Evolutionary conservation across 1,140 invertebrate species (phyloP), one percentile per base, ranked within the genome.

Genomic region (Asobara japonica): DNA sequence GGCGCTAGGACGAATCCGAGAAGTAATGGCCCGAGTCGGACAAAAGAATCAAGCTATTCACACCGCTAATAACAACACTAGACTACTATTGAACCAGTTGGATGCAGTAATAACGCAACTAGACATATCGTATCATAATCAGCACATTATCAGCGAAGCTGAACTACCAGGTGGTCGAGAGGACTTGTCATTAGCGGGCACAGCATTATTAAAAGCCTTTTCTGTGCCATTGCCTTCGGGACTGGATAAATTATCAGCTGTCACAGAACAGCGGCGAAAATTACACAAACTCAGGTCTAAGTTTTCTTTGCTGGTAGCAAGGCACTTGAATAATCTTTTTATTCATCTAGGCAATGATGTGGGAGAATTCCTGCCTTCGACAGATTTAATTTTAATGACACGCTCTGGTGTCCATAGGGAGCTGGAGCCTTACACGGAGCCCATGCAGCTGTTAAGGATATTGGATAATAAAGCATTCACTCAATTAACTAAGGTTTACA

Each of bases 281-380:
- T 92, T 97, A 77, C 93, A 94, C 64, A 96, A 95, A 85, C 91
- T 94, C 72, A 93, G 93, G 82, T 90, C 91, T n/a, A 94, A 93
- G 85, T 97, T 98, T 85, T 94, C 95, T 8, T 90, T 93, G 62
- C 92, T 93, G 25, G 90, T 98, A 20, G 92, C 92, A 36, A 89
- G 95, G 36, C 95, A 98, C 86, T 87, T 98, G 13, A 98, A 97
- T 82, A 98, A 98, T 89, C 89, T 97, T 38, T 97, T 98, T 74
- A 96, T 97, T 82, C 95, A 97, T 88, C 91, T 96, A 87, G 92
- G 92, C 18, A 93, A 93, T 83, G 91, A 93, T 80, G 81, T 90
- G 48, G 90, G 89, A 8, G 91, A 92, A 89, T 86, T 20, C 80
- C 89, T 65, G 89, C 83, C 72, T 87, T 88, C 86, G 74, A 84